Conservation (phyloP, 2,888 invertebrate species). For the Scaptomyza reducta region DNA sequence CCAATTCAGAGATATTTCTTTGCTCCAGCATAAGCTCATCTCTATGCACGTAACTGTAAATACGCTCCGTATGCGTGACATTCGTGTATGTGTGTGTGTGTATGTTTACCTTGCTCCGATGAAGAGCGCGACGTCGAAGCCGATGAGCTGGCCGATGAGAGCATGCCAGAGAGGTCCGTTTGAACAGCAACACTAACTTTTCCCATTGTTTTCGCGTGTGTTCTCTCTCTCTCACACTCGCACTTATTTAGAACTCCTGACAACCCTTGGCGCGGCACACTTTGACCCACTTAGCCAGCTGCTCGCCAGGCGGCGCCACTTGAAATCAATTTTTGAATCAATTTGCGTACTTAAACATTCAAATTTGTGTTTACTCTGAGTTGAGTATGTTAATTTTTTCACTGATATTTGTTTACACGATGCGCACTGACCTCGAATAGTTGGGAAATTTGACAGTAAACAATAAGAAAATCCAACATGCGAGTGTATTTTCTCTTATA, state of each 20-base stretch:
- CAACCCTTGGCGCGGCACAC: slow-evolving; percentile 35
- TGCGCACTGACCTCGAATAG: slow-evolving; percentile 51
- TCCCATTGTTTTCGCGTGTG: slow-evolving; percentile 47
- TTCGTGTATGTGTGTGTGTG: background rate
- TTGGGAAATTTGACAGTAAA: slow-evolving; percentile 49
- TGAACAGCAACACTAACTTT: slow-evolving; percentile 83
- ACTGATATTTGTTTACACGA: slow-evolving; percentile 40
- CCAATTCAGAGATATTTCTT: slow-evolving; percentile 28
- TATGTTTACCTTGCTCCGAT: slow-evolving; percentile 78
- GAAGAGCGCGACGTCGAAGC: slow-evolving; percentile 75
- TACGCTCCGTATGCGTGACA: slow-evolving; percentile 5
- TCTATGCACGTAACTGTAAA: slow-evolving; percentile 40
- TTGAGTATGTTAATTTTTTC: slow-evolving; percentile 6
- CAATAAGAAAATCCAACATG: slow-evolving; percentile 31
- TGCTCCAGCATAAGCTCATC: slow-evolving; percentile 48
- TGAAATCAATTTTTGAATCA: slow-evolving; percentile 72
- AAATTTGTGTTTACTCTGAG: slow-evolving; percentile 46
- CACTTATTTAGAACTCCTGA: slow-evolving; percentile 1
- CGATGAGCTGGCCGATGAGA: slow-evolving; percentile 71
- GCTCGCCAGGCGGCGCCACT: slow-evolving; percentile 58
- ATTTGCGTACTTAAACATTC: slow-evolving; percentile 65
- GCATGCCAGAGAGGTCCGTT: slow-evolving; percentile 82
- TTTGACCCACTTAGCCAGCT: slow-evolving; percentile 66
- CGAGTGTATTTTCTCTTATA: slow-evolving; percentile 10
- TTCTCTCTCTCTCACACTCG: slow-evolving; percentile 13